A percentile compares a stretch with the other conserved stretches of the same genome.
Evolutionary conservation across 2,113 vertebrate genomes (phyloP).

Genomic region (Protobothrops flavoviridis): DNA sequence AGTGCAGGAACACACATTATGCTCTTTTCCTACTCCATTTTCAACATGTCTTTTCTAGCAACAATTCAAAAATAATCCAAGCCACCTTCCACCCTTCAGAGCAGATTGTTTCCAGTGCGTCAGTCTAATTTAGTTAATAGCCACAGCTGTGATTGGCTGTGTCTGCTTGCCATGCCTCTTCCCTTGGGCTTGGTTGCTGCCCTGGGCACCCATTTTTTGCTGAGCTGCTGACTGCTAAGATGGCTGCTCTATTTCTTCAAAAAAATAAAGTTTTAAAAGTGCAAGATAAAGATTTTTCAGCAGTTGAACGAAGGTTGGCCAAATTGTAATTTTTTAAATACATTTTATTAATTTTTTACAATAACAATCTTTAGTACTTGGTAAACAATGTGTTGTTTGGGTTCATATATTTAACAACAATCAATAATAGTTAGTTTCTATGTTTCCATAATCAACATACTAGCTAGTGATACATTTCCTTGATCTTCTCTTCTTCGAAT

Average conservation of each 20-base stretch:
- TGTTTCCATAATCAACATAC: too few species aligned
- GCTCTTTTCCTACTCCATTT: not conserved
- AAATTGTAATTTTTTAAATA: not conserved
- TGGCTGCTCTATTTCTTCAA: not conserved
- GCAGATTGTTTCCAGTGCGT: not conserved
- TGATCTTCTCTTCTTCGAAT: too few species aligned
- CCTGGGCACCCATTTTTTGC: not conserved
- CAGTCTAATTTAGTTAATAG: not conserved
- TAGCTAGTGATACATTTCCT: too few species aligned
- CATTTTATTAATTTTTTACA: too few species aligned
- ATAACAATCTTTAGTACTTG: too few species aligned
- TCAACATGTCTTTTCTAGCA: not conserved
- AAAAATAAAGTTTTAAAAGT: not conserved
- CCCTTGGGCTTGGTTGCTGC: not conserved
- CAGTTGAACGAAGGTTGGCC: not conserved
- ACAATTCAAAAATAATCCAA: not conserved
- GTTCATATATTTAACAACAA: too few species aligned
- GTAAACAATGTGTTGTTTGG: too few species aligned
- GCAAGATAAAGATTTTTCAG: not conserved
- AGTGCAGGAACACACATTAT: not conserved
- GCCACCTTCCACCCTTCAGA: not conserved
- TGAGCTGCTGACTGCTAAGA: not conserved
- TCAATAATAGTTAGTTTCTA: too few species aligned
- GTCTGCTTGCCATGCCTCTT: not conserved
- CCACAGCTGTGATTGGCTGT: not conserved